Evolutionary conservation across 2,113 vertebrate genomes (phyloP), one percentile per base, ranked within the genome.

Genomic region (Oreochromis aureus): DNA sequence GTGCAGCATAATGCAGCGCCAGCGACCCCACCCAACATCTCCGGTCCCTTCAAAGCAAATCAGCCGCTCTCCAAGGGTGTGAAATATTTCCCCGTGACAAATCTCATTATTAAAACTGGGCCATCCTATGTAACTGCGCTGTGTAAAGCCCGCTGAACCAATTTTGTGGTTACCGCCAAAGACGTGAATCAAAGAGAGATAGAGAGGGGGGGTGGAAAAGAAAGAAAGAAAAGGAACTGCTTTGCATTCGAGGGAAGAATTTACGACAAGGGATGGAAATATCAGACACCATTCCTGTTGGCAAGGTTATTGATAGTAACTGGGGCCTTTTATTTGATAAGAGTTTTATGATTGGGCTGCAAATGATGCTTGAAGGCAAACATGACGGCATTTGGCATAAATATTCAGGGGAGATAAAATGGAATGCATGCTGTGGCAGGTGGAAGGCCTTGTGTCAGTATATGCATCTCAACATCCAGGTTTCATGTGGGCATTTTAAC

Each of bases 1-100:
- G 94, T 85, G 93, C 95, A 92, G 96, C 96, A 96, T 96, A 96
- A 97, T 97, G 96, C 96, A 96, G 96, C 91, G 91, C 91, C 89
- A 95, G 91, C 95, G 96, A 96, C 96, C 96, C 96, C 96, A 97
- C 96, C 96, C 96, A 96, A 96, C 91, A 95, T 94, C 95, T 54
- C 91, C 84, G 89, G 86, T 94, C 87, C 91, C 85, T 85, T 84
- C 88, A 86, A 79, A 86, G 84, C 92, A 2, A 78, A 80, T 36
- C 82, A 55, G 81, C 59, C 81, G 71, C 88, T 87, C 90, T 85
- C 78, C 58, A 44, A 66, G 80, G 87, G 85, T 89, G 90, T 22
- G 71, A 80, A 78, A 92, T 10, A 51, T 87, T 53, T 83, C 80
- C 82, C 86, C 80, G 48, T 85, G 83, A 84, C 87, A 82, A 85